phyloP scores from a whole-genome alignment of 2,797 vertebrate genomes.

The Ptychadena robeensis region DNA sequence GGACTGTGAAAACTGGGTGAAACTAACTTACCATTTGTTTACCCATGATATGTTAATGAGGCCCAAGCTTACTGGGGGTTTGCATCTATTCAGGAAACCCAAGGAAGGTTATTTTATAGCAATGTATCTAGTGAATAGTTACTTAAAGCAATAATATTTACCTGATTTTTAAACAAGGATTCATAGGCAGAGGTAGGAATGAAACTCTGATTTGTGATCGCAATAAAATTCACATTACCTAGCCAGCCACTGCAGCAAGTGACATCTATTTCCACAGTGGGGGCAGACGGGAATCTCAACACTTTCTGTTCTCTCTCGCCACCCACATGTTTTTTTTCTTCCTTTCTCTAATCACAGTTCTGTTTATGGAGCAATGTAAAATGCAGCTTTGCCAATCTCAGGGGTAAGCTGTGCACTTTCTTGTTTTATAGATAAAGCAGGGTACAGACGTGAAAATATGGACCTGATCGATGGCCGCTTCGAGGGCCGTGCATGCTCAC shows the following conservation, averaged over 20 bases:
- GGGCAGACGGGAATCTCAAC: not conserved
- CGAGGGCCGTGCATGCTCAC: too few species aligned
- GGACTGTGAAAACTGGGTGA: too few species aligned
- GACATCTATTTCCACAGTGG: conserved; percentile 25
- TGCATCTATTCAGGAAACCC: too few species aligned
- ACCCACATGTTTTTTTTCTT: not conserved
- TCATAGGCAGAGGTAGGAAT: conserved; percentile 33
- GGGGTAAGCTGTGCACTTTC: not conserved
- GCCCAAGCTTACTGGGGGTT: too few species aligned
- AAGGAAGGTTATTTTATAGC: not conserved
- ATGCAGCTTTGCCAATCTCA: not conserved
- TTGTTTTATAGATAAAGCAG: too few species aligned
- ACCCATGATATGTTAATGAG: not conserved
- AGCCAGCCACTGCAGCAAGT: conserved; percentile 26
- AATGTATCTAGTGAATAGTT: not conserved
- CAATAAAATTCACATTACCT: conserved; percentile 52
- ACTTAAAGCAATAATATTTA: conserved; percentile 14
- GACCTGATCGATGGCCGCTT: too few species aligned
- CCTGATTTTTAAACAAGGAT: conserved; percentile 35
- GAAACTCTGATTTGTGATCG: conserved; percentile 28
- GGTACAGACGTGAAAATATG: too few species aligned
- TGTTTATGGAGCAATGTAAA: not conserved
- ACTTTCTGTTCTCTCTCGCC: conserved; percentile 20
- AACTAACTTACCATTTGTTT: too few species aligned
- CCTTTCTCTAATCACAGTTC: not conserved